phyloP scores from a whole-genome alignment of 2,888 invertebrate species.

The Colletes collaris region DNA sequence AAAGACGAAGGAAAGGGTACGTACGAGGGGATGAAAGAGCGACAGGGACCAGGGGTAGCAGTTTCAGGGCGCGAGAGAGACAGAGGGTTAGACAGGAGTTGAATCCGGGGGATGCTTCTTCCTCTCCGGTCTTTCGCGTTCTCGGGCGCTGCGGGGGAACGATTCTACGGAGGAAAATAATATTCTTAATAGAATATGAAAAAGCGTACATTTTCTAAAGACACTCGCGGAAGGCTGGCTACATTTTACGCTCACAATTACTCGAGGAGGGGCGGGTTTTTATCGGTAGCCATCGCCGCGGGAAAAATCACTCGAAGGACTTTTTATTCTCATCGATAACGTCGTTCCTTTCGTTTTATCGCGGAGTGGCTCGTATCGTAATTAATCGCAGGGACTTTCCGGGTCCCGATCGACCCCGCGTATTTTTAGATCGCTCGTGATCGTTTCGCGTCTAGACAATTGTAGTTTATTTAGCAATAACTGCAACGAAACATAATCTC shows the following conservation, averaged over 20 bases:
- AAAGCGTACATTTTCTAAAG: constrained; percentile 34
- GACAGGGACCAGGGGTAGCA: neutral
- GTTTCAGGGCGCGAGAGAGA: constrained; percentile 1
- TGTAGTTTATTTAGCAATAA: too few species aligned
- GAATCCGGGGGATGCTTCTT: constrained; percentile 57
- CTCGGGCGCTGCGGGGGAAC: constrained; percentile 51
- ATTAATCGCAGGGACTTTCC: too few species aligned
- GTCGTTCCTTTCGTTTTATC: constrained; percentile 19
- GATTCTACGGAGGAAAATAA: constrained; percentile 61
- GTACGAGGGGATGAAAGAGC: too few species aligned
- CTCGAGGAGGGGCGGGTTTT: neutral
- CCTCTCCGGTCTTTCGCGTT: constrained; percentile 58
- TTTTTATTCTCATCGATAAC: constrained; percentile 40
- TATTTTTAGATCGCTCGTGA: too few species aligned
- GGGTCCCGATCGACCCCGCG: too few species aligned
- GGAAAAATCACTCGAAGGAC: constrained; percentile 17
- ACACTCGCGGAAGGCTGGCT: neutral
- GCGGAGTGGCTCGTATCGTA: too few species aligned
- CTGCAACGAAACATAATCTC: too few species aligned
- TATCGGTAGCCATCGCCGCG: neutral
- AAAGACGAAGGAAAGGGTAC: constrained; percentile 9
- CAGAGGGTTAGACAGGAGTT: constrained; percentile 30
- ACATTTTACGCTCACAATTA: constrained; percentile 41
- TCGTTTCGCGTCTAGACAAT: too few species aligned
- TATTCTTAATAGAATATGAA: constrained; percentile 59